These are phyloP conservation scores for Xenus cinereus DNA, from an alignment of 2,113 vertebrate species.

Conservation along the genomic window DNA sequence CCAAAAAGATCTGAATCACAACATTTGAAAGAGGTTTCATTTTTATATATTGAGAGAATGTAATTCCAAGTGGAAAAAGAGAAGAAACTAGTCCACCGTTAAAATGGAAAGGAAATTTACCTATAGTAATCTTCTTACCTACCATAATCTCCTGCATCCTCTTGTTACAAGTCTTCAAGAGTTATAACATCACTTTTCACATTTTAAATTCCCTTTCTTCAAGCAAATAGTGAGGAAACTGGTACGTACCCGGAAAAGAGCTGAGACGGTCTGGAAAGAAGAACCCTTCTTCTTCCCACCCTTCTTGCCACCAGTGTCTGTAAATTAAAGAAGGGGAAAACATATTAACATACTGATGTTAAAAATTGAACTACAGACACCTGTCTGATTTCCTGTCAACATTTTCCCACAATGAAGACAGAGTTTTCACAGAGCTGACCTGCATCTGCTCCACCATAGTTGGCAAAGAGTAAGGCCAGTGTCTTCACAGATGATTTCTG, in stretches of 20 bases:
- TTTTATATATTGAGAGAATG: not conserved
- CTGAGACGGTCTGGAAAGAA: constrained; percentile 91
- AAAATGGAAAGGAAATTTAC: not conserved
- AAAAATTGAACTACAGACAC: not conserved
- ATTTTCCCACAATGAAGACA: not conserved
- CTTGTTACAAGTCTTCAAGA: not conserved
- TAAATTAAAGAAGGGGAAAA: not conserved
- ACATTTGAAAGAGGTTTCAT: not conserved
- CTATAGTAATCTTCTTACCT: too few species aligned
- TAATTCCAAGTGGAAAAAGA: not conserved
- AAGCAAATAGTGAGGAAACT: constrained; percentile 71
- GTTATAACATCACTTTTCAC: not conserved
- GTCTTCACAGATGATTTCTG: constrained; percentile 83
- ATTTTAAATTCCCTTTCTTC: not conserved
- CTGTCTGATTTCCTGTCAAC: not conserved
- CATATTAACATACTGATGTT: not conserved
- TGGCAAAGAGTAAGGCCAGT: constrained; percentile 72
- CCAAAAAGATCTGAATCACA: not conserved
- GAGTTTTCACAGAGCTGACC: not conserved
- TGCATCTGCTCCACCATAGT: constrained; percentile 57
- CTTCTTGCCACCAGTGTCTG: constrained; percentile 74
- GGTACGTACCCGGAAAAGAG: constrained; percentile 83
- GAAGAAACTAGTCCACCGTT: not conserved
- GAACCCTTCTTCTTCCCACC: constrained; percentile 89
- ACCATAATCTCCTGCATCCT: not conserved